Evolutionary conservation across 2,797 vertebrate species (phyloP), one percentile per base, ranked within the genome.

Genomic region (Kryptopterus vitreolus): DNA sequence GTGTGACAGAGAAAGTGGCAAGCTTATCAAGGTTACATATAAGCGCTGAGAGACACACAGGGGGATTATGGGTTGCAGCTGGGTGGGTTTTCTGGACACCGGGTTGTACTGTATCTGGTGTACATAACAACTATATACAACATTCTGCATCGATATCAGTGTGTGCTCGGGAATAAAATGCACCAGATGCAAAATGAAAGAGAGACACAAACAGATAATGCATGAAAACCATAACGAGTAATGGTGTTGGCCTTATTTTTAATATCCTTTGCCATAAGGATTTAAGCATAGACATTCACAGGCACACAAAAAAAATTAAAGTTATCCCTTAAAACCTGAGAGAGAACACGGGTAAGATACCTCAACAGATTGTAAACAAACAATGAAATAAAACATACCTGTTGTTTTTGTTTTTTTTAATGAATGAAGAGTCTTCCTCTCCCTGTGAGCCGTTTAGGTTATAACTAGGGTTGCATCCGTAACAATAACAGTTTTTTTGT

Each of bases 271-370:
- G 31, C 73, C 65, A 73, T 75, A 71, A 75, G 76, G 82, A 80
- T 65, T 82, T 43, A 61, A 81, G 79, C 71, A 72, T 68, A 82
- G 69, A 83, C 83, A 86, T 80, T 81, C 81, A 81, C 82, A 83
- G 81, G 70, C 81, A 81, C 79, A 77, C 57, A 74, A 61, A 82
- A 16, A 70, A 68, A 86, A 85, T 57, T 22, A 83, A 86, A 85
- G 73, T 76, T 74, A 62, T 82, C 81, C 71, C 82, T 77, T 69
- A 82, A 80, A 85, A 85, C 85, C 85, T 86, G 83, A 86, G 85
- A 86, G 83, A 85, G 79, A 83, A 84, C 80, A 82, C 81, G 38
- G 59, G 79, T 68, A 74, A 61, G 77, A 83, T 79, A 80, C 74
- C 73, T 53, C 75, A 85, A 76, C 48, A 70, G 62, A 81, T 38